Conservation (phyloP, 2,113 vertebrate genomes). For the Athene cunicularia region DNA sequence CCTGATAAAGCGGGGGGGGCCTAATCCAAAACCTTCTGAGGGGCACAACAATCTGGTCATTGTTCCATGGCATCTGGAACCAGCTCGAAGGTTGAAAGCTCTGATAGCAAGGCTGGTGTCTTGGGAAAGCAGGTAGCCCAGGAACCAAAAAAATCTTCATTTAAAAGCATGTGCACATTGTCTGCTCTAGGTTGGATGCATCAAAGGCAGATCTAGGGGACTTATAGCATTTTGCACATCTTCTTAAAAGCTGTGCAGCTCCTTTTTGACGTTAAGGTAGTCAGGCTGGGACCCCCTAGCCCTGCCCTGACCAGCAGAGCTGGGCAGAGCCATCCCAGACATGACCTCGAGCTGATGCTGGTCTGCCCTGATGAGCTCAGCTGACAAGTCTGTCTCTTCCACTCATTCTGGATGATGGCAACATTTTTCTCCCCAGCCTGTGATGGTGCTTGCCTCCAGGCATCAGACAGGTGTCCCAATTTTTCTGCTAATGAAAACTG, state of each 20-base stretch:
- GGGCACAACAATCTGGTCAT: background rate
- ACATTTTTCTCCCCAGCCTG: background rate
- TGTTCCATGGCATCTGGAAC: background rate
- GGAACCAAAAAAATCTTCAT: background rate
- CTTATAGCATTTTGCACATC: background rate
- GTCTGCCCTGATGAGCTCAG: background rate
- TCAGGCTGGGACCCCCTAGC: background rate
- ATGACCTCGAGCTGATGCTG: background rate
- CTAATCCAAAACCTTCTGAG: background rate
- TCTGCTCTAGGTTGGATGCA: background rate
- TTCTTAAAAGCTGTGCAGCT: background rate
- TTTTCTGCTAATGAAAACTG: background rate
- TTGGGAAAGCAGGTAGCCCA: background rate
- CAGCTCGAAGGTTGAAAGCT: background rate
- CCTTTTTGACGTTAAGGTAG: background rate
- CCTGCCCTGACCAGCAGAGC: background rate
- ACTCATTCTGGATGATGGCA: background rate
- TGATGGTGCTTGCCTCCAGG: background rate
- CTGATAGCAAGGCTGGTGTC: background rate
- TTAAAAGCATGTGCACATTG: background rate
- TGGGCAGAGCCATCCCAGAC: background rate
- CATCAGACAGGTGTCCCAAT: background rate
- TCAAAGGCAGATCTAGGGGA: background rate
- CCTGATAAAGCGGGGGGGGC: background rate
- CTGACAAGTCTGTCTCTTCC: background rate